Percentiles rank a stretch among this genome's conserved stretches.
These are phyloP conservation scores for Pteropus alecto DNA, from an alignment of 2,113 vertebrate species.

Conservation along the genomic window DNA sequence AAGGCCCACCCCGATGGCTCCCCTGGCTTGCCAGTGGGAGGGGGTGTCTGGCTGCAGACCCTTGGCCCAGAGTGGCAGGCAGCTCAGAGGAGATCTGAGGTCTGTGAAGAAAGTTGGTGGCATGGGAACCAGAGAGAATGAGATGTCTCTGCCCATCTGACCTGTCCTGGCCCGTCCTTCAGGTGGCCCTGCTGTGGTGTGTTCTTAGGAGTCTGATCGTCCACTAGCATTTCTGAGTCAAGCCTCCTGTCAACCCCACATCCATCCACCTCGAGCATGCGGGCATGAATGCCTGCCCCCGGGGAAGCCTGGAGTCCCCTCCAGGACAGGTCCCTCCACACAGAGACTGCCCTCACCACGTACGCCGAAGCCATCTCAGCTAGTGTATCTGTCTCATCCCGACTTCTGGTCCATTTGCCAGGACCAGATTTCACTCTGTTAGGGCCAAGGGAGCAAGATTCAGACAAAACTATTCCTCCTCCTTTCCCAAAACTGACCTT, in stretches of 20 bases:
- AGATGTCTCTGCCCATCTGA: neutral
- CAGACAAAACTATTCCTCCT: neutral
- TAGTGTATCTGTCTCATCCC: fast-evolving
- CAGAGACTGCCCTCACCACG: fast-evolving
- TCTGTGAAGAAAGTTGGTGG: neutral
- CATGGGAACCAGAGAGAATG: neutral
- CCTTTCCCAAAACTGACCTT: neutral
- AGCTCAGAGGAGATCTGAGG: neutral
- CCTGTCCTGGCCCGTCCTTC: neutral
- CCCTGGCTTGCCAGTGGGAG: neutral
- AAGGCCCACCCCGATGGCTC: neutral
- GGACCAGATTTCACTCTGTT: neutral
- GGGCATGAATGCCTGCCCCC: neutral
- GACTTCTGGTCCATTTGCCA: neutral
- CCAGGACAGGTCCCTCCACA: neutral
- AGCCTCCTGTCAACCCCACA: neutral
- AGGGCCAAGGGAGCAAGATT: neutral
- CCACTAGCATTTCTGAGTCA: neutral
- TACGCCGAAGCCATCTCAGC: fast-evolving
- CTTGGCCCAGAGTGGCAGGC: neutral
- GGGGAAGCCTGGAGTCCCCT: neutral
- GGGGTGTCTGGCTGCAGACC: neutral
- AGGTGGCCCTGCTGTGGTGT: neutral
- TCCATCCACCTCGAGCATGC: neutral
- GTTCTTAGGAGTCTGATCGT: neutral